phyloP scores from a whole-genome alignment of 2,797 vertebrate species.

The Huso huso region DNA sequence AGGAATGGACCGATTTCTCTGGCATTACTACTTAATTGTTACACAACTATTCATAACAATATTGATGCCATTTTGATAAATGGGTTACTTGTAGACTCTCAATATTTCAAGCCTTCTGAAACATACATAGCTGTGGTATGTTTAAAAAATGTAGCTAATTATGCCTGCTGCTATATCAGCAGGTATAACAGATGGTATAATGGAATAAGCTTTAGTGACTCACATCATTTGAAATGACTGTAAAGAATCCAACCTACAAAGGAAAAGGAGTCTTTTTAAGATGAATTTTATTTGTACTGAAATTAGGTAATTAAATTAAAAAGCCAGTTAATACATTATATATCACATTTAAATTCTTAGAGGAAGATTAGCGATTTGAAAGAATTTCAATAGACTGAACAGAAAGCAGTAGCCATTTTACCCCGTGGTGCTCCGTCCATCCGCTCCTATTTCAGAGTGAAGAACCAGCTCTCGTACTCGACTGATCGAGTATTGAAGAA shows the following conservation, averaged over 20 bases:
- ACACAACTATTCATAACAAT: background rate
- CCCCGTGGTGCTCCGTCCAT: too few species aligned
- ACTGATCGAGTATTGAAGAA: too few species aligned
- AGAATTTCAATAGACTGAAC: conserved; percentile 27
- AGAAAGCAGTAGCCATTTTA: background rate
- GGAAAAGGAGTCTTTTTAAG: background rate
- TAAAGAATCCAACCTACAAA: background rate
- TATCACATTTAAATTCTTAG: background rate
- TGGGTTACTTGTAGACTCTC: conserved; percentile 3
- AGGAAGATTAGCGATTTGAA: background rate
- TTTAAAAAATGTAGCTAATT: conserved; percentile 4
- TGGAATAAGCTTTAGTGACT: background rate
- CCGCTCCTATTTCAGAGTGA: too few species aligned
- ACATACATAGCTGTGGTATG: background rate
- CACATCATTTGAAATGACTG: background rate
- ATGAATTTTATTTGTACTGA: background rate
- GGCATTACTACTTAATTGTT: background rate
- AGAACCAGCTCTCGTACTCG: too few species aligned
- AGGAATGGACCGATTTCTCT: background rate
- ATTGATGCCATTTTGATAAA: conserved; percentile 5
- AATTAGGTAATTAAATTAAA: conserved; percentile 1
- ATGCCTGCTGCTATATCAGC: conserved; percentile 3
- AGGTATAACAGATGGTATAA: conserved; percentile 15
- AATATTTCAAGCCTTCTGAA: conserved; percentile 3
- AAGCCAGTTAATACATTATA: background rate